phyloP scores from a whole-genome alignment of 1,140 invertebrate species.

The Diabrotica undecimpunctata region DNA sequence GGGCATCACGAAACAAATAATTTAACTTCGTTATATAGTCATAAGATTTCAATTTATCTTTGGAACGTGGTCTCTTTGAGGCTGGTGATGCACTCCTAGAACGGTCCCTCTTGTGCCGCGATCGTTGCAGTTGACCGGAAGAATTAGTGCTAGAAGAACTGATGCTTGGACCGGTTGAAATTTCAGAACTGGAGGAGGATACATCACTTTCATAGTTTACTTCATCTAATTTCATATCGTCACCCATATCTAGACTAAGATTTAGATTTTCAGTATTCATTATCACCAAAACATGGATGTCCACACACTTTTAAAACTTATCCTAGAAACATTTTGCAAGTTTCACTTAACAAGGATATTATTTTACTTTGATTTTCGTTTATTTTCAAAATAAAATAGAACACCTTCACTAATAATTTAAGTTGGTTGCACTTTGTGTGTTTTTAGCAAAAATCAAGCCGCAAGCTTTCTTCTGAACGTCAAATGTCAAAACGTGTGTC shows the following conservation, averaged over 20 bases:
- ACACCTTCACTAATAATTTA: no score
- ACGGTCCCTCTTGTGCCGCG: slow-evolving; percentile 52
- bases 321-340: no score
- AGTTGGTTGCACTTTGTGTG: no score
- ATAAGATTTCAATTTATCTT: slow-evolving; percentile 64
- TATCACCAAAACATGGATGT: no score
- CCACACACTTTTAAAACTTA: no score
- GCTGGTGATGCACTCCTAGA: slow-evolving; percentile 52
- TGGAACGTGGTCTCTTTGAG: slow-evolving; percentile 52
- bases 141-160: slow-evolving; percentile 68
- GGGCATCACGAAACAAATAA: slow-evolving; percentile 90
- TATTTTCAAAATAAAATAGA: no score
- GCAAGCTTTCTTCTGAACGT: no score
- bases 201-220: slow-evolving; percentile 70
- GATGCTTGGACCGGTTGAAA: slow-evolving; percentile 67
- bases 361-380: no score
- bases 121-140: slow-evolving; percentile 52
- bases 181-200: slow-evolving; percentile 64
- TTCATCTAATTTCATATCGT: slow-evolving; percentile 47
- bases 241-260: slow-evolving; percentile 45
- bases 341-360: no score
- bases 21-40: slow-evolving; percentile 88
- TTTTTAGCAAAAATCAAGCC: no score
- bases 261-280: slow-evolving; percentile 45
- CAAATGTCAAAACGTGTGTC: no score